Evolutionary conservation across 37 sponge, comb jelly and placozoan species (phyloP), one percentile per base, ranked within the genome.

Genomic region (Beroe forskalii): DNA sequence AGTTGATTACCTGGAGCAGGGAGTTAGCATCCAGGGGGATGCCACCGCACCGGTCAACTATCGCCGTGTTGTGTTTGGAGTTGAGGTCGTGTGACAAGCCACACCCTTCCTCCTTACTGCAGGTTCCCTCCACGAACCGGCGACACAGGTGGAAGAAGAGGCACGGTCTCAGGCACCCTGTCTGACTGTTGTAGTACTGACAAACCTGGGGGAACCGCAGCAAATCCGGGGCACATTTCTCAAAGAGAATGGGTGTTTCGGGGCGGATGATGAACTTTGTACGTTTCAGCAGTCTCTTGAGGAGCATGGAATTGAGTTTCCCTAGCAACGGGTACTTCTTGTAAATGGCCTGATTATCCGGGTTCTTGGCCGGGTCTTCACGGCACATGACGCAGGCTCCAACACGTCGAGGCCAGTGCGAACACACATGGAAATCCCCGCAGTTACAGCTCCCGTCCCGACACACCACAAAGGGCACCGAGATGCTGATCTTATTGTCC

Each of bases 381-480:
- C 55, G 23, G 27, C 86, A 80, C 43, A 30, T 43, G 8, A 33
- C 35, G 31, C 86, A 80, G 8, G 86, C 35, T 43, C 55, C 40
- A 17, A 80, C 40, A 6, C 35, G 28, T 1, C 86, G 28, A 22
- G 86, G 86, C 86, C 86, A 80, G 86, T 80, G 86, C 23, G 86
- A 38, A 43, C 86, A 80, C 25, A 80, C 86, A 48, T 80, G 86
- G 86, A 44, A 80, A 12, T 20, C 86, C 40, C 86, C 86, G 35
- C 86, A 80, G n/a, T 43, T 80, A 43, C 86, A 80, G 30, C 23
- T 30, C 55, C 19, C 30, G 23, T 80, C 86, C 37, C 86, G 44
- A 30, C 86, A 80, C 86, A 80, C 86, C 86, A 80, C 23, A 38
- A 80, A 80, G 27, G 86, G 86, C 0, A 80, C 86, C 25, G 86